These are phyloP conservation scores for Sebastes cheni DNA, from an alignment of 2,797 vertebrate genomes.

Conservation along the genomic window DNA sequence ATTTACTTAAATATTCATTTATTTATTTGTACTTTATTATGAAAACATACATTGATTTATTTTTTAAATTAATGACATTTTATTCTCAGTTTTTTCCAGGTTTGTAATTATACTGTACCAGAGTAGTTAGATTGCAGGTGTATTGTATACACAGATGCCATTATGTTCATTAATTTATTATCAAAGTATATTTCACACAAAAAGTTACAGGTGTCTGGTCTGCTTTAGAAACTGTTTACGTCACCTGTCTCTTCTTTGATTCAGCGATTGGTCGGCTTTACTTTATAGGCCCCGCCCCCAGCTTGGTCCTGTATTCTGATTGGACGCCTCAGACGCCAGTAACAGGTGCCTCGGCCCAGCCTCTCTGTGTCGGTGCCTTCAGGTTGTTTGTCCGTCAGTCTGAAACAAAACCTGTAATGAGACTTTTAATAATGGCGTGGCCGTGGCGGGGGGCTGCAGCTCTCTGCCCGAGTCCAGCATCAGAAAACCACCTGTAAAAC, in stretches of 20 bases:
- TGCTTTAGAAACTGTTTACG: neutral
- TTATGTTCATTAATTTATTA: no score
- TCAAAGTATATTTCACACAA: no score
- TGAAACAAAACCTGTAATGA: constrained; percentile 42
- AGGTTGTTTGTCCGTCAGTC: constrained; percentile 43
- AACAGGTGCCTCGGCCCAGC: constrained; percentile 52
- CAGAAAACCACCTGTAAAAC: constrained; percentile 25
- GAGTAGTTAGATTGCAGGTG: no score
- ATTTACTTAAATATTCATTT: no score
- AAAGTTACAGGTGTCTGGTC: neutral
- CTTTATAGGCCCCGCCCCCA: constrained; percentile 28
- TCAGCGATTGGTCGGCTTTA: constrained; percentile 58
- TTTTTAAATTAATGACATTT: no score
- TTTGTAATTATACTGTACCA: no score
- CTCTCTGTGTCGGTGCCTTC: constrained; percentile 14
- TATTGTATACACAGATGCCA: no score
- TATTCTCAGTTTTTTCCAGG: no score
- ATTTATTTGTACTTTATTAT: no score
- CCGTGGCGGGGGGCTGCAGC: constrained; percentile 42
- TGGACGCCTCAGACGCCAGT: constrained; percentile 62
- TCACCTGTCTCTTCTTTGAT: constrained; percentile 70
- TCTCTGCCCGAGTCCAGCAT: constrained; percentile 38
- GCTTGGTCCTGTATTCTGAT: neutral
- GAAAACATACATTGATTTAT: no score
- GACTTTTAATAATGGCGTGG: constrained; percentile 71